Percentiles rank a stretch among this genome's conserved stretches.
Conservation (phyloP, 2,888 invertebrate species). For the Aspidiotus destructor region DNA sequence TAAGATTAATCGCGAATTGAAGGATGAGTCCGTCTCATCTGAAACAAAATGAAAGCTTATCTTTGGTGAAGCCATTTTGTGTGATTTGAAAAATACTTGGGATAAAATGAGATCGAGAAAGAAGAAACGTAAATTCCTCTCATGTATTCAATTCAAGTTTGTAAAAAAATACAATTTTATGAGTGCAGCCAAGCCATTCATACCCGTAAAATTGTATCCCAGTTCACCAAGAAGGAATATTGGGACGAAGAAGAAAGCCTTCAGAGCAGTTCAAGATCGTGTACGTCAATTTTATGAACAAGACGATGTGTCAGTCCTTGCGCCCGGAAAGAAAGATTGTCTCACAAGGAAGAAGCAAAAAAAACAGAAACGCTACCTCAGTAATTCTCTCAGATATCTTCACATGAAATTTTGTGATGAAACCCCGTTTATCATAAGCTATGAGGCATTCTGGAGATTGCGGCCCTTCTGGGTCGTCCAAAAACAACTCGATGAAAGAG, state of each 20-base stretch:
- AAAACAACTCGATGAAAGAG: not conserved
- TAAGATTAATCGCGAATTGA: too few relatives aligned
- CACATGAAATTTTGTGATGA: not conserved
- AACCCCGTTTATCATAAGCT: not conserved
- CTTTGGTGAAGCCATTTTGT: too few relatives aligned
- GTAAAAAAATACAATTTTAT: not conserved
- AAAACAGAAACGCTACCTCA: not conserved
- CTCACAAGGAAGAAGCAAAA: not conserved
- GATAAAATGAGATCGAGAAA: too few relatives aligned
- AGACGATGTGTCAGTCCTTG: not conserved
- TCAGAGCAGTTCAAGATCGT: not conserved
- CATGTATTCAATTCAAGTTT: not conserved
- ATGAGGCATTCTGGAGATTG: not conserved
- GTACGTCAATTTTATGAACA: not conserved
- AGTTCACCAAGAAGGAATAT: not conserved
- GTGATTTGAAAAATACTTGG: too few relatives aligned
- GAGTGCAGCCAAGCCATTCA: not conserved
- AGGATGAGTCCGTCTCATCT: too few relatives aligned
- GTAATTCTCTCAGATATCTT: not conserved
- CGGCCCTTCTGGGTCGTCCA: not conserved
- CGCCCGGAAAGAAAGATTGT: not conserved
- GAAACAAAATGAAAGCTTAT: too few relatives aligned
- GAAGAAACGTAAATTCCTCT: not conserved
- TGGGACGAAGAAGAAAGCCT: not conserved
- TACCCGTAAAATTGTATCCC: not conserved